These are phyloP conservation scores for Coturnix japonica DNA, from an alignment of 2,113 vertebrate genomes.

Conservation along the genomic window DNA sequence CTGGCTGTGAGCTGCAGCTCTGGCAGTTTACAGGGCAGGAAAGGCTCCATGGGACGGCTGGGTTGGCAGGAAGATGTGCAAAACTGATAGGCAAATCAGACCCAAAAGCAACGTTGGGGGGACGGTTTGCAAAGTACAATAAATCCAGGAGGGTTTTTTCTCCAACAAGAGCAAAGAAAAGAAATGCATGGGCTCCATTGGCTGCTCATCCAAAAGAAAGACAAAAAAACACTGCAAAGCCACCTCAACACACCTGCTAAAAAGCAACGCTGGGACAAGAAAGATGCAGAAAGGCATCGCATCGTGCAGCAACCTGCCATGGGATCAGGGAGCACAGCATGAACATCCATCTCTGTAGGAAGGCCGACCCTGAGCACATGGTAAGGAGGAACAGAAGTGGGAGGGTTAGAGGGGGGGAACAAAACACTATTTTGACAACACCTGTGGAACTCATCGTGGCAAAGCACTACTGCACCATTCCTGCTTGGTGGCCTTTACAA, in stretches of 20 bases:
- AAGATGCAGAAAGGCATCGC: not conserved
- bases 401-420: rapidly evolving
- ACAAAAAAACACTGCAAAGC: not conserved
- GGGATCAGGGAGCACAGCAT: not conserved
- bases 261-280: not conserved
- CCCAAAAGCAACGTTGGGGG: not conserved
- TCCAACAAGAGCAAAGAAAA: not conserved
- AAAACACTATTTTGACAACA: not conserved
- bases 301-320: not conserved
- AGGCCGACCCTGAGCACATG: constrained; percentile 1
- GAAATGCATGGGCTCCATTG: not conserved
- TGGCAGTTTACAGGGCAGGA: not conserved
- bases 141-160: not conserved
- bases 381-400: not conserved
- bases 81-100: not conserved
- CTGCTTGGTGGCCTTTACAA: not conserved
- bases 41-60: not conserved
- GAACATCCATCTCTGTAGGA: not conserved
- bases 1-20: not conserved
- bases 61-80: not conserved
- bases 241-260: not conserved
- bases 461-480: not conserved
- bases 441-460: not conserved
- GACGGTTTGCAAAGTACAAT: not conserved
- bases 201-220: not conserved